phyloP scores from a whole-genome alignment of 2,888 invertebrate species.

The Macrostomum cliftonense region DNA sequence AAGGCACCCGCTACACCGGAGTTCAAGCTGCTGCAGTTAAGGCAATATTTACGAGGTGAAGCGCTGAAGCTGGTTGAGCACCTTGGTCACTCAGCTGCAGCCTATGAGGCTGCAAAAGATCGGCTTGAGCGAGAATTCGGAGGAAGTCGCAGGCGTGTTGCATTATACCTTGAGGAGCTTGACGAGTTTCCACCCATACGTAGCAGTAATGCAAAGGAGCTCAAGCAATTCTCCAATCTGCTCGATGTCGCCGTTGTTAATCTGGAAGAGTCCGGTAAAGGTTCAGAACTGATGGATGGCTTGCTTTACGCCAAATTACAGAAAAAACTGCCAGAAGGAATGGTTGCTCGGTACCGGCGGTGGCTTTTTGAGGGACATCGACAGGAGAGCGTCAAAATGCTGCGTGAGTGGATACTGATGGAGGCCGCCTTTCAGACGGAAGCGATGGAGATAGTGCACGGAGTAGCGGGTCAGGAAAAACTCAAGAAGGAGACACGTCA shows the following conservation, averaged over 20 bases:
- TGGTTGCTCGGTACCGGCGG: slow-evolving; percentile 6
- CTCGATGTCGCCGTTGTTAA: slow-evolving; percentile 8
- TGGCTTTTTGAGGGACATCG: slow-evolving; percentile 4
- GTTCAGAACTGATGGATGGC: slow-evolving; percentile 2
- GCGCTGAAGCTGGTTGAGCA: slow-evolving; percentile 5
- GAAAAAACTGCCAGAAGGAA: slow-evolving; percentile 4
- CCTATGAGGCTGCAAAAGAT: slow-evolving; percentile 10
- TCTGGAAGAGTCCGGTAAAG: slow-evolving; percentile 5
- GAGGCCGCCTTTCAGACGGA: slow-evolving; percentile 8
- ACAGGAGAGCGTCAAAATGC: slow-evolving; percentile 4
- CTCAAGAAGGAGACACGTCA: neutral
- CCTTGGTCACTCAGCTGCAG: slow-evolving; percentile 9
- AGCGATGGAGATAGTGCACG: slow-evolving; percentile 6
- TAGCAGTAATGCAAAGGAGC: slow-evolving; percentile 1
- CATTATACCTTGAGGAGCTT: slow-evolving; percentile 8
- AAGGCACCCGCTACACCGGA: slow-evolving; percentile 10
- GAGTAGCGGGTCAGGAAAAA: neutral
- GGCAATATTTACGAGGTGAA: slow-evolving; percentile 10
- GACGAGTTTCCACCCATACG: slow-evolving; percentile 8
- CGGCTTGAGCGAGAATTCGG: slow-evolving; percentile 10
- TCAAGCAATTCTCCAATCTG: slow-evolving; percentile 8
- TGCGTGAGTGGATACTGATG: slow-evolving; percentile 2
- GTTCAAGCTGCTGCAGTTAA: slow-evolving; percentile 12
- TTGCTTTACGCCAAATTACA: slow-evolving; percentile 6
- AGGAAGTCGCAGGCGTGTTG: slow-evolving; percentile 6